These are phyloP conservation scores for Calameuta filiformis DNA, from an alignment of 2,888 invertebrate genomes.

Conservation along the genomic window DNA sequence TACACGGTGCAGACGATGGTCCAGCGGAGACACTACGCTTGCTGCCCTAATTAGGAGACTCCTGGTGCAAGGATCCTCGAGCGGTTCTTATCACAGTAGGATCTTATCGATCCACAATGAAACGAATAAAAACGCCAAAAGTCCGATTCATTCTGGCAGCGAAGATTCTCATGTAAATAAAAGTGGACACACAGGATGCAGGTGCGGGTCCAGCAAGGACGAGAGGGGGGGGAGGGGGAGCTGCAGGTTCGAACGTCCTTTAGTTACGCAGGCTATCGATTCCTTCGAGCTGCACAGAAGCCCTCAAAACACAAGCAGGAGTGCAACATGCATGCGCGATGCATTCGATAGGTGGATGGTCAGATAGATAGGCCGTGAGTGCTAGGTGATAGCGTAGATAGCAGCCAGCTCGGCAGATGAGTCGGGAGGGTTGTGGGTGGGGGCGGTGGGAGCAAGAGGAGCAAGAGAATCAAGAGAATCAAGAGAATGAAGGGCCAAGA, in stretches of 20 bases:
- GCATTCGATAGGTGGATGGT: slow-evolving; percentile 48
- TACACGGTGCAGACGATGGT: not conserved
- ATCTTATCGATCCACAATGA: not conserved
- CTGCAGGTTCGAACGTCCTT: slow-evolving; percentile 44
- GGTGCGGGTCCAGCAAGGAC: not conserved
- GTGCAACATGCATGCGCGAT: slow-evolving; percentile 51
- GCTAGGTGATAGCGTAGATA: not conserved
- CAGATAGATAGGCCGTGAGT: not conserved
- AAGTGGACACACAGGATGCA: not conserved
- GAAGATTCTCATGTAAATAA: not conserved
- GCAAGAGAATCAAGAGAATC: slow-evolving; percentile 21
- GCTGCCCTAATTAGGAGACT: not conserved
- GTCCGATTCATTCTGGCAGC: not conserved
- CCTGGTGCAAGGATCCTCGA: not conserved
- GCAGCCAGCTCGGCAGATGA: not conserved
- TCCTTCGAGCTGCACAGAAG: slow-evolving; percentile 46
- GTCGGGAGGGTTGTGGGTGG: not conserved
- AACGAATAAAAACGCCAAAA: not conserved
- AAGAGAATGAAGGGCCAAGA: slow-evolving; percentile 38
- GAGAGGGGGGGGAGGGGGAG: not conserved
- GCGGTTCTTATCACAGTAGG: not conserved
- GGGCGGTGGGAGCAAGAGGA: not conserved
- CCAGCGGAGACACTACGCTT: not conserved
- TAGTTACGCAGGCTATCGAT: slow-evolving; percentile 57
- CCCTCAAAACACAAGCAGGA: slow-evolving; percentile 56